Evolutionary conservation across 1,140 invertebrate species (phyloP), one percentile per base, ranked within the genome.

Genomic region (Pemphigus obesinymphae): DNA sequence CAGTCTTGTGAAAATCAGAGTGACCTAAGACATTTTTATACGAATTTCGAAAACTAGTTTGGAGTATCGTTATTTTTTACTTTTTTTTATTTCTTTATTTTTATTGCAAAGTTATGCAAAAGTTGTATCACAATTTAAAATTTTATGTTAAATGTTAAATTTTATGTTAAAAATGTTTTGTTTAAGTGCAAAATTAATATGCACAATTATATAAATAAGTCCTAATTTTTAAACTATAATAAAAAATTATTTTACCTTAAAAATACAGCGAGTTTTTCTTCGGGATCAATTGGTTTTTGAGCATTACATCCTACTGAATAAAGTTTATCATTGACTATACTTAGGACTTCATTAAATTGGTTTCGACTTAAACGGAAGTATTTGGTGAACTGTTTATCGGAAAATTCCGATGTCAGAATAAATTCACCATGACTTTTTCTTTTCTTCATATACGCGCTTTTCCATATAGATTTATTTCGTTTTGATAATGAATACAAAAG

Each of bases 251-350:
- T 15, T 31, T 31, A 61, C 55, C 55, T 61, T 61, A 61, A 61
- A 61, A 61, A 61, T 29, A 61, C 55, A 31, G 55, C 13, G 26
- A 68, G n/a, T 68, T n/a, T n/a, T n/a, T n/a, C n/a, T n/a, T n/a
- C n/a, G n/a, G n/a, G n/a, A n/a, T n/a, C n/a, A n/a, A n/a, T n/a
- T 40, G 66, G 66, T 40, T 68, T 68, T 68, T 68, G 66, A 68
- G 66, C 34, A 68, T 68, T 68, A 40, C 66, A 68, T 26, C 66
- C 37, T 26, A 11, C 8, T 68, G 66, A 68, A 68, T 68, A 68
- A 68, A 68, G 40, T 26, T n/a, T 23, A 48, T 15, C 45, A 15
- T 50, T 15, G 48, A 50, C 20, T 20, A 20, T 5, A 50, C 17
- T 15, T 2, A 50, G 48, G 48, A 50, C 48, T 50, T 50, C 48